Evolutionary conservation across 2,888 invertebrate species (phyloP), one percentile per base, ranked within the genome.

Genomic region (Trichogramma dendrolimi): DNA sequence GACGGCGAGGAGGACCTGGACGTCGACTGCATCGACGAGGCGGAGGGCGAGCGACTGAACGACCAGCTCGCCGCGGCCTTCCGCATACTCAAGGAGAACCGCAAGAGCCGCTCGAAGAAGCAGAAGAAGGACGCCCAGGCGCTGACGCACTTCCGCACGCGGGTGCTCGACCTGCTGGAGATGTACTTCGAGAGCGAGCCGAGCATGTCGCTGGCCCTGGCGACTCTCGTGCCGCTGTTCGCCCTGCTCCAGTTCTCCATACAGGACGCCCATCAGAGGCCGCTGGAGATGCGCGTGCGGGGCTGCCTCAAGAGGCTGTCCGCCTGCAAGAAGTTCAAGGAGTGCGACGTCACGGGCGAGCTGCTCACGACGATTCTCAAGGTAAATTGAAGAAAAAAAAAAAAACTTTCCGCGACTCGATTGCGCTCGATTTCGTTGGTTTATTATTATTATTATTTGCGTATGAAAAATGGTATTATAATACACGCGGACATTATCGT

Each of bases 1-100:
- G 81, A 84, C 51, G 81, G 84, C 50, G 27, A 27, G 27, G 88
- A 87, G 70, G 88, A 88, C 65, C 79, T 91, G 42, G 89, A 91
- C 73, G 83, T 90, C 2, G 89, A 90, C 72, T 84, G 90, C 71
- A 85, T 93, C 71, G 85, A 85, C 67, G 91, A 92, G 71, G 87
- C 86, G 65, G 89, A 91, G 75, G 92, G 91, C 8, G 85, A 85
- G 63, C 84, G 85, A 72, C 77, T 90, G 1, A 88, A 93, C 70
- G 84, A 85, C 67, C 88, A 90, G 0, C 78, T 93, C 61, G 86
- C 88, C 0, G 86, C 86, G 59, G 92, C 89, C 0, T 92, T 93
- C 73, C 87, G 83, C 74, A 84, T 85, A 71, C 83, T 85, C 1
- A 73, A 73, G 5, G 76, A 77, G 54, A 78, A 72, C 68, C 72